A percentile compares a stretch with the other conserved stretches of the same genome.
phyloP scores from a whole-genome alignment of 1,140 invertebrate genomes.

The Helicoverpa armigera region DNA sequence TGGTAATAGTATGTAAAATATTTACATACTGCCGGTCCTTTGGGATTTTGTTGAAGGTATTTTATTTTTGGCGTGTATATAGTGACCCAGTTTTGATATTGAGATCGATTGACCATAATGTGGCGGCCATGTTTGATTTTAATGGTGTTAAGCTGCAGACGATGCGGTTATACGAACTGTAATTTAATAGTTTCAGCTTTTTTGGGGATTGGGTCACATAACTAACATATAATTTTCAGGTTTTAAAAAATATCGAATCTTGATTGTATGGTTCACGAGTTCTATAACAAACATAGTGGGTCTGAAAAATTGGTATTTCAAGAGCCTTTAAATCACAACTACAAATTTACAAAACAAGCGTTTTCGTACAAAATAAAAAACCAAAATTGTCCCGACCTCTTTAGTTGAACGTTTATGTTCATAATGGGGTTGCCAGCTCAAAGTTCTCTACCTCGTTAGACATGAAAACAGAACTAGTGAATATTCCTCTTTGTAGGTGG shows the following conservation, averaged over 20 bases:
- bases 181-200: no score
- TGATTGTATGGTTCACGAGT: no score
- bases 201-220: no score
- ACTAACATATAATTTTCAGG: no score
- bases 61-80: slow-evolving; percentile 1
- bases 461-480: slow-evolving; percentile 1
- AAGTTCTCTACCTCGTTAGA: slow-evolving; percentile 27
- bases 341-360: no score
- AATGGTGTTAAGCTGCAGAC: no score
- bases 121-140: not conserved
- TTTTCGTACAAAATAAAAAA: not conserved
- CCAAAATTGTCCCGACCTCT: not conserved
- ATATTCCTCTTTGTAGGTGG: not conserved
- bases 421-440: slow-evolving; percentile 18
- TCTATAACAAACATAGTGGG: no score
- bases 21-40: slow-evolving; percentile 18
- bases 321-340: no score
- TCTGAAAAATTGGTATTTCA: no score
- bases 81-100: slow-evolving; percentile 9
- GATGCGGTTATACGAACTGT: no score
- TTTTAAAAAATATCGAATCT: no score
- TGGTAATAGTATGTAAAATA: slow-evolving; percentile 25
- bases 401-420: not conserved
- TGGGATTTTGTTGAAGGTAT: slow-evolving; percentile 10
- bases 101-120: not conserved